phyloP scores from a whole-genome alignment of 2,888 invertebrate genomes.

The Drosophila paracracens region DNA sequence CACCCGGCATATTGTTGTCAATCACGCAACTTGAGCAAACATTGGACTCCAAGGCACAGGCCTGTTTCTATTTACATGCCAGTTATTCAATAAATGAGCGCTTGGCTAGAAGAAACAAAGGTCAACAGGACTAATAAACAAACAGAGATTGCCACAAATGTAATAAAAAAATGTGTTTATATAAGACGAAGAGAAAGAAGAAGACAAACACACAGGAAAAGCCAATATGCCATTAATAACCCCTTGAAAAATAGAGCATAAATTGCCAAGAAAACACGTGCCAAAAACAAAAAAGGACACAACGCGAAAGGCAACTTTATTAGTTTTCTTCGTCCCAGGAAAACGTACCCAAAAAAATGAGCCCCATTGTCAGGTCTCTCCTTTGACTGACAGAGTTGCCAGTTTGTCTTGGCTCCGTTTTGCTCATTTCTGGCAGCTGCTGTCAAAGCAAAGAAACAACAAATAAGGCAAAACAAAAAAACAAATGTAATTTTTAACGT shows the following conservation, averaged over 20 bases:
- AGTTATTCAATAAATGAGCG: background rate
- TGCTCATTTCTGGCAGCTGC: constrained; percentile 40
- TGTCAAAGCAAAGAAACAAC: constrained; percentile 29
- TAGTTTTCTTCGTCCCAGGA: constrained; percentile 17
- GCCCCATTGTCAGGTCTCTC: background rate
- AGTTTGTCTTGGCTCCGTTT: constrained; percentile 62
- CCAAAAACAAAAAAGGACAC: constrained; percentile 5
- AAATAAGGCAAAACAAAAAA: constrained; percentile 14
- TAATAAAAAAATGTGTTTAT: background rate
- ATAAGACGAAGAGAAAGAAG: background rate
- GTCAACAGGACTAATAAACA: background rate
- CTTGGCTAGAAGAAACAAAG: background rate
- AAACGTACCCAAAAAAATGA: constrained; percentile 7
- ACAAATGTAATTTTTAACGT: constrained; percentile 32
- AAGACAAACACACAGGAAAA: background rate
- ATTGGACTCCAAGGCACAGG: background rate
- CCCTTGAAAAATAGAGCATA: background rate
- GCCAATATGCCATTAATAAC: constrained; percentile 1
- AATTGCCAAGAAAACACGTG: constrained; percentile 11
- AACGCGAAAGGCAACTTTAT: constrained; percentile 26
- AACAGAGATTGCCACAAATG: background rate
- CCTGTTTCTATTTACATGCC: background rate
- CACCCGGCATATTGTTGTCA: background rate
- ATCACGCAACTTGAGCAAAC: background rate
- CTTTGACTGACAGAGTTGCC: constrained; percentile 58